Evolutionary conservation across 2,797 vertebrate species (phyloP).

Genomic region (Leptoclinus maculatus): DNA sequence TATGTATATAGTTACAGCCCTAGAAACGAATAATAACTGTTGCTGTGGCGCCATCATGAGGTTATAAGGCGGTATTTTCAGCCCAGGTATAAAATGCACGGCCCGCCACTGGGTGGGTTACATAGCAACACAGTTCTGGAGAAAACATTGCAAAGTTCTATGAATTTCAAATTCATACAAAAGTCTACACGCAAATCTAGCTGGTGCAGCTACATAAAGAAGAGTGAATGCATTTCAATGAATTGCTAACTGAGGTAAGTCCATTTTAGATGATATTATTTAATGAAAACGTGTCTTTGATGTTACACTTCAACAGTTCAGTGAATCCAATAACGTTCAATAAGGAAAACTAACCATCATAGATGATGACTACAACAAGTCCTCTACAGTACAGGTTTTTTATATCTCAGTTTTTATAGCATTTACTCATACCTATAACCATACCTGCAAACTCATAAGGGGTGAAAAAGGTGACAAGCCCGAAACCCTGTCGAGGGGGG

Average conservation of each 20-base stretch:
- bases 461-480: too few relatives aligned
- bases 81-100: too few relatives aligned
- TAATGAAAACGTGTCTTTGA: background rate
- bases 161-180: slow-evolving; percentile 29
- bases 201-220: background rate
- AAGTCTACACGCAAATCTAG: background rate
- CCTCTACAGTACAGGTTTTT: background rate
- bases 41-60: too few relatives aligned
- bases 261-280: background rate
- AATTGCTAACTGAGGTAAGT: slow-evolving; percentile 29
- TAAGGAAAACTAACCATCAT: background rate
- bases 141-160: background rate
- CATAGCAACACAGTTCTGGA: slow-evolving; percentile 17
- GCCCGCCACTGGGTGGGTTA: too few relatives aligned
- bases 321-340: too few relatives aligned
- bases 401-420: too few relatives aligned
- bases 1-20: too few relatives aligned
- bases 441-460: too few relatives aligned
- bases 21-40: too few relatives aligned
- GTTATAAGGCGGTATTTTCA: too few relatives aligned
- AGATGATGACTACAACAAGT: background rate
- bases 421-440: too few relatives aligned
- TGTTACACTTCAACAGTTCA: background rate
- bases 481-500: too few relatives aligned
- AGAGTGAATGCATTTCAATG: background rate